Base-by-base conservation (phyloP, 2,888 invertebrate species). In the Tetropium fuscum region DNA sequence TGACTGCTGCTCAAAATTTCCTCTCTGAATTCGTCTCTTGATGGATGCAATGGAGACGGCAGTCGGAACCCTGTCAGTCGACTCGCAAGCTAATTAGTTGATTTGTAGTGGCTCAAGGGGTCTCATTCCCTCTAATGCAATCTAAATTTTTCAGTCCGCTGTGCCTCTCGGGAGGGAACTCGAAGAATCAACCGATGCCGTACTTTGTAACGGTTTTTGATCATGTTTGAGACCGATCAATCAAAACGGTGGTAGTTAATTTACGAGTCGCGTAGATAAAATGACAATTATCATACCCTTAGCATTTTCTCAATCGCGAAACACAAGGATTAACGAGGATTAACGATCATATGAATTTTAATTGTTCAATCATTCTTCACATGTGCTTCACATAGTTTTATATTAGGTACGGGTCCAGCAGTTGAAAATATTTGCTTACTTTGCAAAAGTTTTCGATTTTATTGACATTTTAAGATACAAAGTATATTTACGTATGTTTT, bases 81-180 rank as follows among this genome's bases (percentile, higher is more conserved):
- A 75, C 76, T 75, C 73, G 74, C 73, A 78, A 75, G 80, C 81
- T 83, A 83, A 82, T 83, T 83, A 83, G 82, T 82, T 82, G 82
- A 83, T 83, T 82, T 82, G 82, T 81, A 83, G 83, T 81, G 81
- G 81, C 81, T 81, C 78, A 77, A 81, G 79, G 80, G 80, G 80
- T 74, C 77, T 75, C 79, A 78, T 78, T 78, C 78, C 80, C 80
- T 80, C 79, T 81, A 81, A 82, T 81, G 82, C 81, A 83, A 83
- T 83, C 81, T 82, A 82, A 83, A 83, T 83, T 83, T 81, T 82
- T 82, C 81, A 81, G 81, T 80, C 76, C 76, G 70, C 66, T 68
- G 70, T 70, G 70, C 73, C 77, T 73, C 75, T 72, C 73, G 76
- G 74, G 76, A 77, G 74, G 63, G 58, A 72, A 66, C 72, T 74